Conservation (phyloP, 2,888 invertebrate genomes). For the Frankliniella intonsa region DNA sequence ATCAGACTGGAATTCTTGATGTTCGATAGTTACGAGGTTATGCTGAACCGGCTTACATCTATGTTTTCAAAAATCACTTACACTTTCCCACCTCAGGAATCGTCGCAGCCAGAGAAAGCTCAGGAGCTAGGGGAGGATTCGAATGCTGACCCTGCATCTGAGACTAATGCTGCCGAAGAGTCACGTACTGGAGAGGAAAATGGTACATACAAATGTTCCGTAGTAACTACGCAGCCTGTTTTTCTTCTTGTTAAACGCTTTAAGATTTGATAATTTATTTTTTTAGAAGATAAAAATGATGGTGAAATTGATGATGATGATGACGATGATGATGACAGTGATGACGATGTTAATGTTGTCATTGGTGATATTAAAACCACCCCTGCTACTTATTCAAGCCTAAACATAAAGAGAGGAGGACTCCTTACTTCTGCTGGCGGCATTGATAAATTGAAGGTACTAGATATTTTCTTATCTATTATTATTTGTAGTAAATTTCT, state of each 20-base stretch:
- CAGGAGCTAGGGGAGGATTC: not conserved
- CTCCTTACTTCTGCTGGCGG: slow-evolving; percentile 46
- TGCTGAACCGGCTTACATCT: not conserved
- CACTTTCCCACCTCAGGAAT: not conserved
- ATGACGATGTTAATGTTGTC: slow-evolving; percentile 85
- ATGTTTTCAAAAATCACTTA: not conserved
- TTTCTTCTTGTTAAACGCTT: not conserved
- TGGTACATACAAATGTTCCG: not conserved
- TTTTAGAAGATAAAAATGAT: slow-evolving; percentile 35
- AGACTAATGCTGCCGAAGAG: not conserved
- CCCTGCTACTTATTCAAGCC: slow-evolving; percentile 62
- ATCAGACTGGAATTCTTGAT: not conserved
- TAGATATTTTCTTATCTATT: not conserved
- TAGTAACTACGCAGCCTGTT: not conserved
- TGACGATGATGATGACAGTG: slow-evolving; percentile 66
- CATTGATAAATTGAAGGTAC: slow-evolving; percentile 41
- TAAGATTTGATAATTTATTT: not conserved
- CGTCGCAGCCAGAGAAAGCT: not conserved
- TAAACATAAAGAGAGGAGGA: slow-evolving; percentile 63
- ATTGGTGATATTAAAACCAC: slow-evolving; percentile 84
- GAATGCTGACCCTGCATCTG: not conserved
- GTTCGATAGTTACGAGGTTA: not conserved
- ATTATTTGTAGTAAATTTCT: not conserved
- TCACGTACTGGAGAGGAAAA: not conserved
- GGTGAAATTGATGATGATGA: slow-evolving; percentile 54